Base-by-base conservation (phyloP, 64 coral and sea anemone species). In the Catalaphyllia jardinei region DNA sequence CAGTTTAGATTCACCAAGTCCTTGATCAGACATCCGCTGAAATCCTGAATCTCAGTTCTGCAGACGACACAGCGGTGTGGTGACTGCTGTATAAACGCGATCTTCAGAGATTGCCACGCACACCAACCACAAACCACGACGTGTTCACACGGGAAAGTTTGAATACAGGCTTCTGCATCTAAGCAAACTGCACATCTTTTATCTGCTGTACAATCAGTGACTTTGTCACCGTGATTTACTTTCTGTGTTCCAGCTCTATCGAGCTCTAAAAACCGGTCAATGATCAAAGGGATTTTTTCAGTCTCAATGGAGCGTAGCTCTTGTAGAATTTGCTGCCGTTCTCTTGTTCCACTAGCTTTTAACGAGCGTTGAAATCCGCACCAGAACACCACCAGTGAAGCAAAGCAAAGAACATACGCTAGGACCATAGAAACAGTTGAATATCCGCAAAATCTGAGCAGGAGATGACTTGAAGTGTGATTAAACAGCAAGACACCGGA, bases 91-190 rank as follows among this genome's bases (percentile, higher is more conserved):
- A 93, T 30, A 24, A 93, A 96, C 15, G 94, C 86, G 4, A 93
- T 30, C 72, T 96, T 96, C 12, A 96, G 39, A 8, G 94, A 93
- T 31, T 96, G 94, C 94, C 94, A 96, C 1, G 94, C 94, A 11
- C 94, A 96, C 94, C 94, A 96, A 5, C 94, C 91, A 28, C 94
- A 96, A 22, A 93, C 88, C 6, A 93, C 94, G 13, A 72, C 89
- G 35, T 96, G 91, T 38, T 84, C 74, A 28, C 94, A 96, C 5
- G 94, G 94, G 10, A 96, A 85, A 55, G 88, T 96, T 69, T 74
- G 38, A 15, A 93, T 96, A 20, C 82, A 93, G 6, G 94, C 91
- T 62, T 93, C 94, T 6, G 94, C 81, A 39, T 81, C 86, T 16
- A 96, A 39, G 77, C 94, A 96, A 19, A 96, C 91, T 3, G 74